Percentiles rank a stretch among this genome's conserved stretches.
These are phyloP conservation scores for Grammomys surdaster DNA, from an alignment of 2,113 vertebrate species.

Conservation along the genomic window DNA sequence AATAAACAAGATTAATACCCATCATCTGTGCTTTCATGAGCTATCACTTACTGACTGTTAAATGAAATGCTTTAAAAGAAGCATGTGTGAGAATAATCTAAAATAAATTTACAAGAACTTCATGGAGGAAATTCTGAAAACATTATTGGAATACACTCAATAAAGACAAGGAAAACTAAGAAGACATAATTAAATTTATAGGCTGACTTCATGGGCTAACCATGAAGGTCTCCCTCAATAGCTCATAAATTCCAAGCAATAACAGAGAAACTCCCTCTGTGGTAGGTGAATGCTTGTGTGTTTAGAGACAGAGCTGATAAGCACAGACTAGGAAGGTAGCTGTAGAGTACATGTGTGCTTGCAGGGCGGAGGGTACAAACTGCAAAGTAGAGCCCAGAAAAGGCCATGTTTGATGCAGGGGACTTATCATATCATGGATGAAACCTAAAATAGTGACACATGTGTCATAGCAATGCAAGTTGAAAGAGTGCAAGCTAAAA, in stretches of 20 bases:
- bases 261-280: background rate
- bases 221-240: background rate
- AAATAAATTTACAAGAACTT: background rate
- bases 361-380: background rate
- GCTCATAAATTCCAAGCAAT: background rate
- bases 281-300: too few species aligned
- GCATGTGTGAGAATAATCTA: background rate
- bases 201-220: conserved; percentile 9
- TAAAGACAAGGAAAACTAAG: background rate
- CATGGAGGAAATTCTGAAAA: background rate
- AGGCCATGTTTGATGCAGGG: too few species aligned
- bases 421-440: background rate
- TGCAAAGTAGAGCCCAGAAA: background rate
- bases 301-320: background rate
- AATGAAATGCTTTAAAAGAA: background rate
- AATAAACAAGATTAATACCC: too few species aligned
- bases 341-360: background rate
- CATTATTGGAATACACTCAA: background rate
- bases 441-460: background rate
- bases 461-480: background rate
- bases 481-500: background rate
- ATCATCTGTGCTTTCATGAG: background rate
- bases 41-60: background rate
- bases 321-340: background rate
- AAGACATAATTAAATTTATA: background rate